These are phyloP conservation scores for Phataginus tetradactyla DNA, from an alignment of 2,797 vertebrate genomes.

Conservation along the genomic window DNA sequence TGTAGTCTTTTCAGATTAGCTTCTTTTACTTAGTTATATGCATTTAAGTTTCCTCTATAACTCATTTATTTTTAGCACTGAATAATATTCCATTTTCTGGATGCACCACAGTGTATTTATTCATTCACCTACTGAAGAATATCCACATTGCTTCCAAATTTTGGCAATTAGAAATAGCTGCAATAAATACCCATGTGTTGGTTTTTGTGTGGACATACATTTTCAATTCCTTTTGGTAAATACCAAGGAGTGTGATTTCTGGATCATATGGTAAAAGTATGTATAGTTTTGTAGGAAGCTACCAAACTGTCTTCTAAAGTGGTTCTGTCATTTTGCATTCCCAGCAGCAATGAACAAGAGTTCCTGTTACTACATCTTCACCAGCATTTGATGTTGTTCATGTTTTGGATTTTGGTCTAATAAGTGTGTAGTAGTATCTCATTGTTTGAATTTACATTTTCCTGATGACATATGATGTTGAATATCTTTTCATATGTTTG, in stretches of 20 bases:
- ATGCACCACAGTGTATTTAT: neutral
- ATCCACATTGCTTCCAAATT: neutral
- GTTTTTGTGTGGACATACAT: neutral
- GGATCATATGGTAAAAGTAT: neutral
- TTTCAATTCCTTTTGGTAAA: constrained; percentile 11
- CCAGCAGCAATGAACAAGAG: neutral
- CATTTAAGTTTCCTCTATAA: neutral
- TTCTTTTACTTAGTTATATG: neutral
- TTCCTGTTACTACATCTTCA: neutral
- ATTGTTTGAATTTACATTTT: constrained; percentile 30
- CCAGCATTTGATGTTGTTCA: neutral
- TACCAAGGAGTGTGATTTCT: neutral
- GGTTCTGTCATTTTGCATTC: neutral
- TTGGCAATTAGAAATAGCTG: neutral
- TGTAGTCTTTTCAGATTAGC: neutral
- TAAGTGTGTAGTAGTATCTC: neutral
- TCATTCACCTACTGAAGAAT: neutral
- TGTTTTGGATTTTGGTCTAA: constrained; percentile 4
- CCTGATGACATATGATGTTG: neutral
- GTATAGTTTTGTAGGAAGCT: neutral
- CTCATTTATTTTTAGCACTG: neutral
- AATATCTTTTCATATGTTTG: neutral
- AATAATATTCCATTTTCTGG: neutral
- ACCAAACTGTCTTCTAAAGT: neutral
- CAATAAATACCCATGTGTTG: neutral